phyloP scores from a whole-genome alignment of 2,113 vertebrate genomes.

The Indri indri region DNA sequence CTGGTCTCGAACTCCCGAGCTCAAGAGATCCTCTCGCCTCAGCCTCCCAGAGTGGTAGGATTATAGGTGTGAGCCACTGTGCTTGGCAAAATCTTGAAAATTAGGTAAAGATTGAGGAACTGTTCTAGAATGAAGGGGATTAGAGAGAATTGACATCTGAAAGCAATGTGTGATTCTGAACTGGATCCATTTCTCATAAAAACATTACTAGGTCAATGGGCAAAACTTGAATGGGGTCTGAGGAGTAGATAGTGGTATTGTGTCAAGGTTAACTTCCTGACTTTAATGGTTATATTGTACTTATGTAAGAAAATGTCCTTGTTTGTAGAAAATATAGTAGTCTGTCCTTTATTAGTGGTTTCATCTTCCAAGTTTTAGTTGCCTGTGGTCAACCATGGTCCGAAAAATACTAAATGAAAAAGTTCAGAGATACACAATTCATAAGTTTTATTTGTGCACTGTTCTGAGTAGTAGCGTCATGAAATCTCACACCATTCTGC shows the following conservation, averaged over 20 bases:
- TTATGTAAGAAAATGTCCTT: neutral
- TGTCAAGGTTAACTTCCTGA: neutral
- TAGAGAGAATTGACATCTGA: neutral
- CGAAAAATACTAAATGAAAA: neutral
- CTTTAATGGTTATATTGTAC: neutral
- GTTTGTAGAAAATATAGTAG: neutral
- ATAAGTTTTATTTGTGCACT: neutral
- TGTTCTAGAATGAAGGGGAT: neutral
- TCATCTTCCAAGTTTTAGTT: neutral
- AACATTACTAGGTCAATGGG: neutral
- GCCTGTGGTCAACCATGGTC: neutral
- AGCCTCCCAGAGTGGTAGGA: too few species aligned
- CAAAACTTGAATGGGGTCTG: neutral
- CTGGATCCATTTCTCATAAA: neutral
- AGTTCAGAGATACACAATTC: neutral
- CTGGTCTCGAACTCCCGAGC: too few species aligned
- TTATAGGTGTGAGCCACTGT: too few species aligned
- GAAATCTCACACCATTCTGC: neutral
- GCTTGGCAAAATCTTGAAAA: neutral
- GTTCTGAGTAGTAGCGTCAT: neutral
- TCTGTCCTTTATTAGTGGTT: neutral
- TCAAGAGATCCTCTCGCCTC: too few species aligned
- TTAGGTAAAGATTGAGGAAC: neutral
- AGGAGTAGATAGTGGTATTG: neutral
- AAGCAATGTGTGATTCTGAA: neutral